Conservation (phyloP, 2,113 vertebrate species). For the Dicerorhinus sumatrensis region DNA sequence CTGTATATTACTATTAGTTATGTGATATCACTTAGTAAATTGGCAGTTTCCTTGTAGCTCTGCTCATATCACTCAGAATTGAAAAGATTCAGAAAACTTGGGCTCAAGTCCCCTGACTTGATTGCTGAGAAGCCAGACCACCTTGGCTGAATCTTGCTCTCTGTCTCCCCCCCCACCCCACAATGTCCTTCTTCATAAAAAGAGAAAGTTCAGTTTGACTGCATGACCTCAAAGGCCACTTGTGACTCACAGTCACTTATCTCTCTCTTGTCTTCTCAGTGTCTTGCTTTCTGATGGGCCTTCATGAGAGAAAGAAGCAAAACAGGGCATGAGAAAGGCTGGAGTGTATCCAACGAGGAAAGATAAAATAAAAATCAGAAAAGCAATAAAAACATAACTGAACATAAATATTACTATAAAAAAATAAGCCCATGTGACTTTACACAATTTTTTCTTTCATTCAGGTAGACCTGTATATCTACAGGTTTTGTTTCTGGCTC, state of each 20-base stretch:
- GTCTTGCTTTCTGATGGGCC: neutral
- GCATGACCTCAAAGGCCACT: neutral
- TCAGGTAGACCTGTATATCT: neutral
- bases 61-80: neutral
- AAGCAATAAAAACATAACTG: neutral
- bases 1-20: constrained; percentile 16
- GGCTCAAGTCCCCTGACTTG: neutral
- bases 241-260: neutral
- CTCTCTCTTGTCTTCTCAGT: neutral
- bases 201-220: neutral
- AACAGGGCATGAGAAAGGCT: neutral
- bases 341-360: neutral
- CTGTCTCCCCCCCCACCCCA: neutral
- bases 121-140: neutral
- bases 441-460: neutral
- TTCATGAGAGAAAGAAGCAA: neutral
- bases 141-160: neutral
- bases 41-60: neutral
- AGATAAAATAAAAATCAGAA: neutral
- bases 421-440: neutral
- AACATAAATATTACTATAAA: neutral
- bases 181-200: neutral
- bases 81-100: neutral
- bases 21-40: neutral
- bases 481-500: neutral